Evolutionary conservation across 1,140 invertebrate species (phyloP).

Genomic region (Oryzaephilus surinamensis): DNA sequence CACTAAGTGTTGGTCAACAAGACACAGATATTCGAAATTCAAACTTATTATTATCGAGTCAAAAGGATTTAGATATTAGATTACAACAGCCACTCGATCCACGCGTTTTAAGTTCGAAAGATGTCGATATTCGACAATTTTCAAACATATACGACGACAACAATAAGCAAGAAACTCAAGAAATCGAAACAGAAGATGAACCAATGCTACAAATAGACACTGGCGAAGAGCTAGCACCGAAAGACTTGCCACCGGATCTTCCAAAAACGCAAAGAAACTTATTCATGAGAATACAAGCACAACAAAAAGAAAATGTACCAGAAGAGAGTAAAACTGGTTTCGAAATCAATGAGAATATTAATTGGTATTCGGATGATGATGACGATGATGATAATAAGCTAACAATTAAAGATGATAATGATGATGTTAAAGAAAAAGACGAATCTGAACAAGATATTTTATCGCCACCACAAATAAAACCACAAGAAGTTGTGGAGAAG

Average conservation of each 20-base stretch:
- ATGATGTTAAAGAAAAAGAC: conserved; percentile 23
- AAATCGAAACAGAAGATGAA: conserved; percentile 12
- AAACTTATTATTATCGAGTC: conserved; percentile 8
- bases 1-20: neutral
- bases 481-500: conserved; percentile 46
- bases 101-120: conserved; percentile 28
- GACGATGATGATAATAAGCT: conserved; percentile 37
- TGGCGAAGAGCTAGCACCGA: conserved; percentile 20
- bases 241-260: conserved; percentile 40
- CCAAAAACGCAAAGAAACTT: conserved; percentile 58
- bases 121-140: conserved; percentile 40
- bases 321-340: conserved; percentile 41
- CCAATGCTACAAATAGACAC: conserved; percentile 14
- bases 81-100: conserved; percentile 7
- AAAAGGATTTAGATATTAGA: conserved; percentile 13
- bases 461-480: conserved; percentile 31
- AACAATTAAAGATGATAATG: conserved; percentile 31
- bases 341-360: conserved; percentile 55
- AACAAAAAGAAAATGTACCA: conserved; percentile 44
- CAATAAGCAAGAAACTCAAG: neutral
- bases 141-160: conserved; percentile 29
- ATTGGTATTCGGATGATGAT: conserved; percentile 71
- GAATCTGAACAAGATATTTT: conserved; percentile 17
- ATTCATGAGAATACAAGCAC: conserved; percentile 55
- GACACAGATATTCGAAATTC: conserved; percentile 25